Base-by-base conservation (phyloP, 1,140 invertebrate genomes). In the Dryas iulia region DNA sequence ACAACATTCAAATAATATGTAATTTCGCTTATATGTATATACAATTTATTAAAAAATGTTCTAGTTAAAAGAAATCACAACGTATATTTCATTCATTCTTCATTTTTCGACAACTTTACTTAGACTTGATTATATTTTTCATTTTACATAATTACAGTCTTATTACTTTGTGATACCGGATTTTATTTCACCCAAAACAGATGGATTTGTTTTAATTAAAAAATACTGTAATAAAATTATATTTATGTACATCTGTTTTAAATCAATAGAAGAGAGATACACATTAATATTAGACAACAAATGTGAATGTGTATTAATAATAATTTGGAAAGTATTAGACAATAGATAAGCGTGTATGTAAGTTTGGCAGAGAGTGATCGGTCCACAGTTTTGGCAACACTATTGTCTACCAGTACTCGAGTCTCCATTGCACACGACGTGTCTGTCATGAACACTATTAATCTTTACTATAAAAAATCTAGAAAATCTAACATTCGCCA, bases 371-470 rank as follows among this genome's bases (percentile, higher is more conserved):
- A 23, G 58, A 24, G 39, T 30, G 30, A 64, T 70, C 71, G 59
- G 76, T 78, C 66, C 76, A 59, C 64, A 77, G 52, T 62, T 35
- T 71, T 73, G 77, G 73, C 74, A 79, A 33, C 66, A 54, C 64
- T 56, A 72, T 69, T 67, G 71, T 76, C 69, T 70, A 30, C 33
- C 59, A 61, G 56, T 74, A 77, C 73, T 67, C 70, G 74, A 73
- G 69, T 74, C 66, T 68, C 54, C 61, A 66, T 69, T 81, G 74
- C 76, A 78, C 76, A 82, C 74, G 72, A 78, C 72, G 70, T 73
- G 80, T 89, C 86, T 82, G 84, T 87, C 86, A 89, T 71, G 81
- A 87, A 66, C 71, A 82, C 78, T 83, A 89, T 89, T 89, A 84
- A 89, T 87, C 82, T 84, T 81, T 60, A 59, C 47, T 56, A 73